These are phyloP conservation scores for Eurytoma adleriae DNA, from an alignment of 2,888 invertebrate genomes.

Conservation along the genomic window DNA sequence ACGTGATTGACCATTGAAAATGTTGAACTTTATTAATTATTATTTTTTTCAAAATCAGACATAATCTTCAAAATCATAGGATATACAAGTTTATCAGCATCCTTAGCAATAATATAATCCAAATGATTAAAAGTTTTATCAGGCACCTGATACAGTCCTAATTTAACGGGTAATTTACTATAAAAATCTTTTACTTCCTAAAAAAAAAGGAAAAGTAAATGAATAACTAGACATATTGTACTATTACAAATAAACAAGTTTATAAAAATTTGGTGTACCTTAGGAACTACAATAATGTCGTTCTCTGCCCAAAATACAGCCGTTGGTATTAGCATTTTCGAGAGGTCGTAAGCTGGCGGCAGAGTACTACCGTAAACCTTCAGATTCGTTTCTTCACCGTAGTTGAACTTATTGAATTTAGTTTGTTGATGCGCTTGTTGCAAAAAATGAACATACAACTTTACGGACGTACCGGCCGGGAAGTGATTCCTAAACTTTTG, in stretches of 20 bases:
- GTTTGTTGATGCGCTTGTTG: conserved; percentile 79
- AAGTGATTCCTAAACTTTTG: conserved; percentile 76
- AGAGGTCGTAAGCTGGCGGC: conserved; percentile 82
- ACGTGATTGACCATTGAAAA: too few relatives aligned
- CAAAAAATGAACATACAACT: conserved; percentile 84
- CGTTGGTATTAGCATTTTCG: conserved; percentile 81
- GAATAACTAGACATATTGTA: too few relatives aligned
- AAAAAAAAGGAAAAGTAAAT: conserved; percentile 46
- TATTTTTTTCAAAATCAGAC: neutral
- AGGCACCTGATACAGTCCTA: conserved; percentile 79
- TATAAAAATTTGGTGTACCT: conserved; percentile 70
- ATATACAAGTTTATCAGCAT: conserved; percentile 81
- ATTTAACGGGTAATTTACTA: conserved; percentile 77
- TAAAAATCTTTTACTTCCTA: conserved; percentile 81
- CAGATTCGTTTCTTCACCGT: conserved; percentile 80
- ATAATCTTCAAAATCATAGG: conserved; percentile 76
- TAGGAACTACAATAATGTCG: conserved; percentile 84
- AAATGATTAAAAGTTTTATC: conserved; percentile 84
- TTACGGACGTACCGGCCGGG: conserved; percentile 87
- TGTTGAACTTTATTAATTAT: too few relatives aligned
- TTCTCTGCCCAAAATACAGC: conserved; percentile 83
- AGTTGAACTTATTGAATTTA: conserved; percentile 84
- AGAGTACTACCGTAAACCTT: conserved; percentile 78
- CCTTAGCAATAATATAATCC: conserved; percentile 83
- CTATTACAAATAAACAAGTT: too few relatives aligned